Evolutionary conservation across 2,888 invertebrate genomes (phyloP).

Genomic region (Acronicta psi): DNA sequence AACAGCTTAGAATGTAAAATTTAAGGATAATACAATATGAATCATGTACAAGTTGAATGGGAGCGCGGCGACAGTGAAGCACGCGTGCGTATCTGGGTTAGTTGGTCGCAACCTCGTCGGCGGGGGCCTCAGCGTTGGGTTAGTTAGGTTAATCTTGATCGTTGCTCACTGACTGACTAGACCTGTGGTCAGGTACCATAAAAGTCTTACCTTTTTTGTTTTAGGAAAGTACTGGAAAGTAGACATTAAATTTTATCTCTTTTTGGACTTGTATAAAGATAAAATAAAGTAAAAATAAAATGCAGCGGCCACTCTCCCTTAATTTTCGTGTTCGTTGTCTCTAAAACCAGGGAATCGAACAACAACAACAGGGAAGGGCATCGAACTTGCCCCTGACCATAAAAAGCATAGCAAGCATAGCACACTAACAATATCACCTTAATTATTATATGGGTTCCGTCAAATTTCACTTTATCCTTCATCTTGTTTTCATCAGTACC

Average conservation of each 20-base stretch:
- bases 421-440: conserved; percentile 19
- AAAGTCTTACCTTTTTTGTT: background rate
- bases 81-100: conserved; percentile 57
- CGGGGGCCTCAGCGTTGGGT: conserved; percentile 53
- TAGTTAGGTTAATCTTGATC: conserved; percentile 59
- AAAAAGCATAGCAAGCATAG: no score
- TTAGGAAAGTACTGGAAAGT: no score
- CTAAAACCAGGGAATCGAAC: conserved; percentile 3
- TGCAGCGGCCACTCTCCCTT: no score
- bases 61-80: conserved; percentile 58
- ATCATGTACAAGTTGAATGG: conserved; percentile 49
- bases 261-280: no score
- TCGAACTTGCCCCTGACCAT: no score
- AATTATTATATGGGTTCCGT: conserved; percentile 26
- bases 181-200: conserved; percentile 19
- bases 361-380: no score
- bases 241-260: no score
- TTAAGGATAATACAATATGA: conserved; percentile 49
- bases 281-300: no score
- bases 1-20: conserved; percentile 14
- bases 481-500: no score
- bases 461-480: conserved; percentile 4
- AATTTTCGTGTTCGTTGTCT: no score
- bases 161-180: conserved; percentile 30
- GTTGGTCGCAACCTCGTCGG: conserved; percentile 59